Conservation (phyloP, 2,113 vertebrate genomes). For the Microtus pennsylvanicus region DNA sequence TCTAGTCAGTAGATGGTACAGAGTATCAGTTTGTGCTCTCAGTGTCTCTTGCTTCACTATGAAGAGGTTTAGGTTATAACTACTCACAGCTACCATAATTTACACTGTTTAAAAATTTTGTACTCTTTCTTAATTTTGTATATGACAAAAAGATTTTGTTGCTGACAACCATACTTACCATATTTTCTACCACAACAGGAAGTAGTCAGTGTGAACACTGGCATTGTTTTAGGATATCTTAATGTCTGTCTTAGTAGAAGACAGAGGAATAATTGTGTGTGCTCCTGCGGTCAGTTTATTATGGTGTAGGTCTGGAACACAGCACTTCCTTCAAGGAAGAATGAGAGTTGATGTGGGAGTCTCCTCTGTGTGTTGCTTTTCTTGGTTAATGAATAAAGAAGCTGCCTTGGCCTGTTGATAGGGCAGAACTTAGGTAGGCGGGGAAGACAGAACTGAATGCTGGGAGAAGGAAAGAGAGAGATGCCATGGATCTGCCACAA, state of each 20-base stretch:
- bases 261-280: background rate
- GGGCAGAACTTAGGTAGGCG: too few species aligned
- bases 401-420: too few species aligned
- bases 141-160: background rate
- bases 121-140: background rate
- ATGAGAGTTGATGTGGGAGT: background rate
- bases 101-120: background rate
- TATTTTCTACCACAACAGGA: background rate
- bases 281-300: slow-evolving; percentile 4
- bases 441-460: too few species aligned
- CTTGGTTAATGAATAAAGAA: too few species aligned
- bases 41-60: background rate
- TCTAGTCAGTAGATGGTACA: background rate
- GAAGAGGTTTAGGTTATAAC: background rate
- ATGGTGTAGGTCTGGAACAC: background rate
- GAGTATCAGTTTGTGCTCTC: slow-evolving; percentile 3
- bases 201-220: background rate
- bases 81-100: background rate
- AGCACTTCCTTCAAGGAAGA: background rate
- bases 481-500: too few species aligned
- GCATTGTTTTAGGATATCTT: slow-evolving; percentile 9
- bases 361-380: too few species aligned
- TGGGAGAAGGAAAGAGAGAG: too few species aligned
- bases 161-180: background rate
- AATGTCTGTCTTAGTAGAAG: slow-evolving; percentile 40